These are phyloP conservation scores for Spilogale gracilis DNA, from an alignment of 2,113 vertebrate genomes.

Conservation along the genomic window DNA sequence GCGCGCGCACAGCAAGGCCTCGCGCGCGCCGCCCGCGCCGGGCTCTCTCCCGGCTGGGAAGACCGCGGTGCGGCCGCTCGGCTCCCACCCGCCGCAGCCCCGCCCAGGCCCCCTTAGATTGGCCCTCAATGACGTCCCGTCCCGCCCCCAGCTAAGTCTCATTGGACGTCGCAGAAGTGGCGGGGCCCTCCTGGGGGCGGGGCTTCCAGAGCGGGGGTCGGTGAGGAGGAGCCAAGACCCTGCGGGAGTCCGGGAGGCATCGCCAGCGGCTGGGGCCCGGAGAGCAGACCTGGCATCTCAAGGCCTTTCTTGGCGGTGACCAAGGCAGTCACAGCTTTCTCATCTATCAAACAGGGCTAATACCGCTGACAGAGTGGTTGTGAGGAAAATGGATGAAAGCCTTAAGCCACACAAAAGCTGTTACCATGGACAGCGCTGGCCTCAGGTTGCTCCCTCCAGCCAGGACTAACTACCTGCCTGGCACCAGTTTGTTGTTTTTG, in stretches of 20 bases:
- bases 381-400: constrained; percentile 17
- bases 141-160: constrained; percentile 46
- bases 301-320: not conserved
- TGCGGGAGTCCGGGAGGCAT: accelerated
- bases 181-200: not conserved
- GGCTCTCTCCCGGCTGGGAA: not conserved
- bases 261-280: accelerated
- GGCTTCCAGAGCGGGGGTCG: not conserved
- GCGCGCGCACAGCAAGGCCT: constrained; percentile 10
- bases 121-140: not conserved
- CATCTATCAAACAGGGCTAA: not conserved
- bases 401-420: not conserved
- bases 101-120: constrained; percentile 40
- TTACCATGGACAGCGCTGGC: constrained; percentile 74
- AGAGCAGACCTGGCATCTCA: not conserved
- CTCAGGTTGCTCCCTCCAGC: accelerated
- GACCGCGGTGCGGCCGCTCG: not conserved
- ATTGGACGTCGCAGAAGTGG: constrained; percentile 63
- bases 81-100: not conserved
- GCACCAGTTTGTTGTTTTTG: not conserved
- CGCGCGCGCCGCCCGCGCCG: not conserved
- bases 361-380: not conserved
- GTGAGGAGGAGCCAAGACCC: not conserved
- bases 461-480: not conserved
- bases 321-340: not conserved